Evolutionary conservation across 92 coral and sea anemone genomes (phyloP), one percentile per base, ranked within the genome.

Genomic region (Actinostola sp.): DNA sequence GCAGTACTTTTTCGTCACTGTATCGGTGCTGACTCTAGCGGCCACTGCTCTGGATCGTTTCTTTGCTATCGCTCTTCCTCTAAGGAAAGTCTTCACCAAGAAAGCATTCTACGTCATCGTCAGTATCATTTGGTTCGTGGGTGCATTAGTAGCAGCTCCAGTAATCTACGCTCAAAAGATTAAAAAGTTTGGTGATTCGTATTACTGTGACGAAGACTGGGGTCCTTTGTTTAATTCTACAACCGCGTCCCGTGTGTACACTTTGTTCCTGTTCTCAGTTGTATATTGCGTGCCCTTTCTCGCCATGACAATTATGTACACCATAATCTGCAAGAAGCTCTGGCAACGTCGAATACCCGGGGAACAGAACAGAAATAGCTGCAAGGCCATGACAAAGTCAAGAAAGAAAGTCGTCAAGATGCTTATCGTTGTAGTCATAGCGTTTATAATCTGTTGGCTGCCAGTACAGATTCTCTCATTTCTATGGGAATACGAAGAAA

Each of bases 21-120:
- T 93, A 2, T 93, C 98, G 0, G 90, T 91, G 12, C 84, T 93
- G 11, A 93, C 98, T 2, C 70, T 93, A 59, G 92, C 92, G 12
- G 86, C 92, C 10, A 84, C 88, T 14, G 98, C 98, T 9, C 64
- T 89, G 7, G 98, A 93, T 70, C 82, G 98, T 27, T 93, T 81
- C 79, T 91, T 86, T 57, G 98, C 98, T 21, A 92, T 93, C 42
- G 43, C 84, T 60, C 78, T 86, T 57, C 98, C 98, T 0, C 84
- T 91, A 27, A 82, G 81, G 73, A 80, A 77, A 48, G 75, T 82
- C 56, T 76, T 93, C 27, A 91, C 86, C 30, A 87, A 90, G 33
- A 73, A 83, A 13, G 92, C 84, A 29, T 89, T 84, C 63, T 64
- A 75, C 71, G 45, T 73, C 8, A 72, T 88, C 38, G 46, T 88